Evolutionary conservation across 2,113 vertebrate species (phyloP), one percentile per base, ranked within the genome.

Genomic region (Diadophis punctatus): DNA sequence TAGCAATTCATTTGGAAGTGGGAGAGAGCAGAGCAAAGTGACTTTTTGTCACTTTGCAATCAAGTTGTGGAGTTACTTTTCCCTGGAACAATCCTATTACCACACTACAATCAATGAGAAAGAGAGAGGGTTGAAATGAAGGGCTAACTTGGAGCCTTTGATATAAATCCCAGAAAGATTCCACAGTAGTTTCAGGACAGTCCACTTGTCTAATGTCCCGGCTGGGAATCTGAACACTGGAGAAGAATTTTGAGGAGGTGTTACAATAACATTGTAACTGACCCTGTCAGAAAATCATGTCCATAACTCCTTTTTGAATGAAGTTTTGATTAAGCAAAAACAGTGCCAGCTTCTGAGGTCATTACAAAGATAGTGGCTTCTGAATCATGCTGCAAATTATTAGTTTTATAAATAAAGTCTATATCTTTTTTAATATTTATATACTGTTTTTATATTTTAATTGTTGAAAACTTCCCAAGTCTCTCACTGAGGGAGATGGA

Each of bases 191-290:
- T 93, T 94, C 10, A 93, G 94, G 80, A 88, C 90, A 91, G 46
- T 90, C 90, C 53, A 53, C 93, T 96, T 95, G 93, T 95, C 89
- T 94, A 88, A 95, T 95, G 95, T 94, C 89, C 58, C 63, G 92
- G 91, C 74, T 93, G 89, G 58, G 46, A 90, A 93, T 93, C 86
- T 55, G 53, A 90, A 93, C 58, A 63, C 93, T 84, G 90, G 92
- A 93, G 84, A 95, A 92, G 96, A 95, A 96, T 96, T 96, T 95
- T 95, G 95, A 95, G 96, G 95, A 96, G 93, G 94, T 95, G 91
- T 95, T 95, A 88, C 90, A 95, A 92, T 95, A 95, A 95, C 87
- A 86, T 9, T 46, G 55, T 93, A 95, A 93, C 93, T 95, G 92
- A 91, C 12, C 93, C 93, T 91, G 55, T 91, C 92, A 34, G 46